Evolutionary conservation across 2,888 invertebrate species (phyloP).

Genomic region (Falcaria lacertinaria): DNA sequence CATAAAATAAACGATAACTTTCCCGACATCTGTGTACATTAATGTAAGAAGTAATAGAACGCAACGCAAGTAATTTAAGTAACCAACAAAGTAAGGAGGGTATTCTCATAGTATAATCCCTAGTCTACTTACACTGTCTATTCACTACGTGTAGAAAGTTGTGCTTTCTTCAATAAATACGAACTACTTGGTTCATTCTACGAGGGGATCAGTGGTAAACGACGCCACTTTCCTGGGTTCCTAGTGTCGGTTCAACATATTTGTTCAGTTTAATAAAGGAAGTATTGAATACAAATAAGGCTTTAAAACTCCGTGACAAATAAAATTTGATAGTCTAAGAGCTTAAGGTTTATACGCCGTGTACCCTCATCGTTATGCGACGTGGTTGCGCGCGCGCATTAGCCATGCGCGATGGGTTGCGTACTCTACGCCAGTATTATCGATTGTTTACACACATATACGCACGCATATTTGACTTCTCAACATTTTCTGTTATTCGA

Average conservation of each 20-base stretch:
- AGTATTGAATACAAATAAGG: conserved; percentile 64
- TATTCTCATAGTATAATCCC: conserved; percentile 6
- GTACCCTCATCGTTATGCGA: conserved; percentile 65
- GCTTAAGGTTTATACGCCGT: conserved; percentile 44
- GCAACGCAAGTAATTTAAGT: neutral
- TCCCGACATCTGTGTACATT: neutral
- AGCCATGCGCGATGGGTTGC: conserved; percentile 60
- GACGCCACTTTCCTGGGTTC: conserved; percentile 3
- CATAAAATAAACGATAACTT: neutral
- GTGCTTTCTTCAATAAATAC: conserved; percentile 41
- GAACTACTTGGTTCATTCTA: conserved; percentile 27
- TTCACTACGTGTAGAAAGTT: conserved; percentile 2
- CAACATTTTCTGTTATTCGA: conserved; percentile 41
- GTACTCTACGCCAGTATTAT: conserved; percentile 51
- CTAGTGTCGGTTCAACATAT: conserved; percentile 23
- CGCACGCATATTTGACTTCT: conserved; percentile 37
- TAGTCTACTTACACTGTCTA: neutral
- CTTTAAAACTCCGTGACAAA: conserved; percentile 51
- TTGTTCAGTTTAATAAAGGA: conserved; percentile 41
- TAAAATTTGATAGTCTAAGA: conserved; percentile 51
- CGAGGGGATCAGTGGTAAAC: conserved; percentile 12
- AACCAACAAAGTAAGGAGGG: neutral
- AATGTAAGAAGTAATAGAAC: neutral
- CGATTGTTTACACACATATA: conserved; percentile 66
- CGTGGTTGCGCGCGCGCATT: conserved; percentile 57